These are phyloP conservation scores for Magallana nippona DNA, from an alignment of 2,888 invertebrate species.

Conservation along the genomic window DNA sequence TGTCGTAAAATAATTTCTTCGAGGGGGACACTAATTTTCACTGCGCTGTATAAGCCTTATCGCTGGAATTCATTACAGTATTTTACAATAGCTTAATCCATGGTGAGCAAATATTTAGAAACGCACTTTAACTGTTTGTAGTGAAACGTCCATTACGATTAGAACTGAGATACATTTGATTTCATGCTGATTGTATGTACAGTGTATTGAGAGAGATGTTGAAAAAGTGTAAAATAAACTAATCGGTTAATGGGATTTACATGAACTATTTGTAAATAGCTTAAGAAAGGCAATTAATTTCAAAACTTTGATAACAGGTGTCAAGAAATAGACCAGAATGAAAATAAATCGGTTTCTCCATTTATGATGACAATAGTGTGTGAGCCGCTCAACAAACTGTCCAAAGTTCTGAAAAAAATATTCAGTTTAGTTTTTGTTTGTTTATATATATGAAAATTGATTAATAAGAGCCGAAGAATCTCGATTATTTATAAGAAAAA, in stretches of 20 bases:
- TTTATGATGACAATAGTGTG: too few species aligned
- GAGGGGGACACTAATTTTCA: slow-evolving; percentile 1
- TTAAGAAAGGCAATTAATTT: slow-evolving; percentile 23
- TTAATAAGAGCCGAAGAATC: too few species aligned
- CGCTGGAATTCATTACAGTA: not conserved
- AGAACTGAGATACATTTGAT: not conserved
- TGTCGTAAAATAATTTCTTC: slow-evolving; percentile 8
- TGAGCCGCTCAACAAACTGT: too few species aligned
- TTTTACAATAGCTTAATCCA: slow-evolving; percentile 16
- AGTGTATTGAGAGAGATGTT: not conserved
- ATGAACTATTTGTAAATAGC: slow-evolving; percentile 20
- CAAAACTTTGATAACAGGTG: slow-evolving; percentile 2
- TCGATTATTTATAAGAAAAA: too few species aligned
- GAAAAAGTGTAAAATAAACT: slow-evolving; percentile 26
- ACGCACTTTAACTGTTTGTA: slow-evolving; percentile 1
- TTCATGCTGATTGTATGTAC: slow-evolving; percentile 2
- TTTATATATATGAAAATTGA: too few species aligned
- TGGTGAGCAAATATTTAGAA: slow-evolving; percentile 25
- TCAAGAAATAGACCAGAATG: not conserved
- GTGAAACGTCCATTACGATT: not conserved
- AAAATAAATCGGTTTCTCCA: not conserved
- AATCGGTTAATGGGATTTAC: slow-evolving; percentile 11
- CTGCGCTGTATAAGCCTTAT: not conserved
- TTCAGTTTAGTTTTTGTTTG: too few species aligned
- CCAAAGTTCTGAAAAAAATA: too few species aligned